A percentile compares a stretch with the other conserved stretches of the same genome.
phyloP scores from a whole-genome alignment of 2,797 vertebrate genomes.

The Xenops minutus region DNA sequence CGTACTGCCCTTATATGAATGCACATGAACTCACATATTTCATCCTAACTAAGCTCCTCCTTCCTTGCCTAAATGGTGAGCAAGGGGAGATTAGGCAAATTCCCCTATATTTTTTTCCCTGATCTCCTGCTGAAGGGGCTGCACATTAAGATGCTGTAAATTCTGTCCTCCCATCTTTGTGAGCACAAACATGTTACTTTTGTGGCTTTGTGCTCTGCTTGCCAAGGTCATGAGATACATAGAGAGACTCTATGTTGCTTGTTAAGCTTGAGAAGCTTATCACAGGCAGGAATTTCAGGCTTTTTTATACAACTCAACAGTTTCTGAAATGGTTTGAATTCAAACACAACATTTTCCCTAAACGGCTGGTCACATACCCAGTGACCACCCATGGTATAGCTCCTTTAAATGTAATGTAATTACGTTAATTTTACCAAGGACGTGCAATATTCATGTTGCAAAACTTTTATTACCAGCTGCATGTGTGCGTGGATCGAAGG shows the following conservation, averaged over 20 bases:
- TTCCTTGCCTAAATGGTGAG: not conserved
- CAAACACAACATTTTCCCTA: not conserved
- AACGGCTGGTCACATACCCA: not conserved
- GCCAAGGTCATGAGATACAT: not conserved
- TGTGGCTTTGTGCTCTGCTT: not conserved
- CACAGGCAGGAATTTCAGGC: not conserved
- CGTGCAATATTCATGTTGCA: not conserved
- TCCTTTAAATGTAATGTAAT: not conserved
- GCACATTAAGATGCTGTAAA: not conserved
- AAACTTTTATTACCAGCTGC: conserved; percentile 8
- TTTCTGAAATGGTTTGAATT: not conserved
- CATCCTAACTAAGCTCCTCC: not conserved
- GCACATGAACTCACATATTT: not conserved
- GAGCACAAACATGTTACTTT: not conserved
- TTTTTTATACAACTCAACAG: not conserved
- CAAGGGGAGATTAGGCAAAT: not conserved
- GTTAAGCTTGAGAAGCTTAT: not conserved
- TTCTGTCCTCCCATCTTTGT: not conserved
- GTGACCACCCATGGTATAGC: not conserved
- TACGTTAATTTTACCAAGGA: not conserved
- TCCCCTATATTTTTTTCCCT: not conserved
- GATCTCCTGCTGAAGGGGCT: not conserved
- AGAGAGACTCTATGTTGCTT: not conserved
- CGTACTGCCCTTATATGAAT: not conserved
- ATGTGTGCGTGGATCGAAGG: not conserved